These are phyloP conservation scores for Ostrea edulis DNA, from an alignment of 1,140 invertebrate genomes.

Conservation along the genomic window DNA sequence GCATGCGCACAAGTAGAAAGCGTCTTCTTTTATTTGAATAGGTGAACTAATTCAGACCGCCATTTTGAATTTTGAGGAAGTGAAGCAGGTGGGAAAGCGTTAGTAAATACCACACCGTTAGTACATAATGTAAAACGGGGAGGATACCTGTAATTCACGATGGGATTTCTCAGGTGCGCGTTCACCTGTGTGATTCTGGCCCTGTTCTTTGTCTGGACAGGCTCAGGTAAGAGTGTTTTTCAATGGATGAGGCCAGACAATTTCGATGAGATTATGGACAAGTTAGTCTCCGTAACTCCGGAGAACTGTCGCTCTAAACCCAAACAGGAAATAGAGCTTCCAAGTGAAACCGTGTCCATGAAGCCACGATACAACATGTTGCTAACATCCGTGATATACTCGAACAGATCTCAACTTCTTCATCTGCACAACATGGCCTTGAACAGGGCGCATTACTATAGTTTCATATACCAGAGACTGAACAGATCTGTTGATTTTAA, in stretches of 20 bases:
- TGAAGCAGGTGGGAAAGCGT: constrained; percentile 4
- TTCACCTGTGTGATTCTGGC: constrained; percentile 10
- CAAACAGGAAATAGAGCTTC: constrained; percentile 88
- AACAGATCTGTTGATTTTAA: constrained; percentile 81
- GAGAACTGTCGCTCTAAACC: constrained; percentile 92
- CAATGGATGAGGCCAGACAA: constrained; percentile 21
- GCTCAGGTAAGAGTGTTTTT: constrained; percentile 22
- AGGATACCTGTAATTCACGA: neutral
- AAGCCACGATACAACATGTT: constrained; percentile 96
- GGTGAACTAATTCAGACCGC: constrained; percentile 40
- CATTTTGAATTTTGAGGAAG: constrained; percentile 41
- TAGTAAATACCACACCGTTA: neutral
- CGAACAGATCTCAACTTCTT: constrained; percentile 94
- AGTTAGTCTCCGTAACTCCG: neutral
- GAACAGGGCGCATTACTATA: constrained; percentile 95
- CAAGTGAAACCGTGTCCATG: constrained; percentile 91
- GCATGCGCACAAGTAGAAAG: constrained; percentile 35
- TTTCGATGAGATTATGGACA: constrained; percentile 43
- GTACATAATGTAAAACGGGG: neutral
- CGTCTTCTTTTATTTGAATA: constrained; percentile 43
- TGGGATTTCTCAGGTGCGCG: constrained; percentile 24
- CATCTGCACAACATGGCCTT: constrained; percentile 98
- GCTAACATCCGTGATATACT: constrained; percentile 90
- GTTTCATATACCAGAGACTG: constrained; percentile 88
- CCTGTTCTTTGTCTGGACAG: constrained; percentile 15